Percentiles rank a stretch among this genome's conserved stretches.
Evolutionary conservation across 2,888 invertebrate species (phyloP).

Genomic region (Dilophus febrilis): DNA sequence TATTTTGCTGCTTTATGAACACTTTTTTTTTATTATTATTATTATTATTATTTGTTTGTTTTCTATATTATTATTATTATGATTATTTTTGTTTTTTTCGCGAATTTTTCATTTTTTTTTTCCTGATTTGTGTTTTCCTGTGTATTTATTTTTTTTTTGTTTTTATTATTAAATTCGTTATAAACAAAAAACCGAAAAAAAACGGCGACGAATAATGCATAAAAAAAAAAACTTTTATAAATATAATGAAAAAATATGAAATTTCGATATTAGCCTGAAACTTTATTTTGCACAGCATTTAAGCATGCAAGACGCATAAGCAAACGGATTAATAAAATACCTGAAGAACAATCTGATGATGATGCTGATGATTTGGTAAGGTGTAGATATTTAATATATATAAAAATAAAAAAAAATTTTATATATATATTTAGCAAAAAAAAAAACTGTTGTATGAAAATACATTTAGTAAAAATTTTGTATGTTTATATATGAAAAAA

Average conservation of each 20-base stretch:
- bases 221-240: constrained; percentile 1
- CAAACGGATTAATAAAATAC: constrained; percentile 28
- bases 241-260: no score
- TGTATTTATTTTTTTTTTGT: background rate
- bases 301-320: constrained; percentile 30
- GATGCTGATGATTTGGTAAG: constrained; percentile 59
- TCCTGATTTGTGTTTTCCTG: background rate
- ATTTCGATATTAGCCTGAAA: constrained; percentile 24
- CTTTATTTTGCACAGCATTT: constrained; percentile 26
- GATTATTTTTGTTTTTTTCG: no score
- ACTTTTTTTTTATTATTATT: no score
- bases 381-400: constrained; percentile 1
- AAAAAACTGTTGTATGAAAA: no score
- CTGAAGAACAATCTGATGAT: constrained; percentile 41
- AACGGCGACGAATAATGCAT: no score
- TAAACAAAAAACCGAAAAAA: constrained; percentile 2
- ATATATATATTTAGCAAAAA: no score
- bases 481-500: no score
- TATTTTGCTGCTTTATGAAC: no score
- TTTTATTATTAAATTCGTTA: background rate
- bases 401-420: background rate
- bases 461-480: no score
- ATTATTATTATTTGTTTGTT: no score
- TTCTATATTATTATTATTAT: no score
- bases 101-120: no score